Percentiles rank a stretch among this genome's conserved stretches.
Conservation (phyloP, 1,140 invertebrate species). For the Neotoxoptera formosana region DNA sequence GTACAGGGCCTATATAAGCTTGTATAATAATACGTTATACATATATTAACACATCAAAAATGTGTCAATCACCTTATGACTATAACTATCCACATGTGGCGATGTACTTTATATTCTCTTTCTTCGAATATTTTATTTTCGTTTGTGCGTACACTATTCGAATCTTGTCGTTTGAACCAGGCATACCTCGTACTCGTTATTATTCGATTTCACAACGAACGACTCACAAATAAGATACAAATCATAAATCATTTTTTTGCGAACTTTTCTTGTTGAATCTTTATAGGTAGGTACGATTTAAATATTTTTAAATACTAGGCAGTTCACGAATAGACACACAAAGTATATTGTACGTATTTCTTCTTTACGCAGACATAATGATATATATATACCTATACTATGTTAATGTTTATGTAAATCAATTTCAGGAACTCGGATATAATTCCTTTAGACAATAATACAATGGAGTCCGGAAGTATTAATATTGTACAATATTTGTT, state of each 20-base stretch:
- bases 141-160: neutral
- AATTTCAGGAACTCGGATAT: neutral
- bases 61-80: constrained; percentile 28
- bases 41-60: constrained; percentile 44
- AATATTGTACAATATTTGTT: constrained; percentile 45
- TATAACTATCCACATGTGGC: neutral
- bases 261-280: too few relatives aligned
- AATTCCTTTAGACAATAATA: neutral
- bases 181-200: neutral
- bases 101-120: neutral
- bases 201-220: neutral
- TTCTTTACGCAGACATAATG: neutral
- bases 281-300: neutral
- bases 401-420: neutral
- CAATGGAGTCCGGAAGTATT: constrained; percentile 30
- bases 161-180: neutral
- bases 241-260: neutral
- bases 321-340: neutral
- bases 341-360: neutral
- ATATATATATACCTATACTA: too few relatives aligned
- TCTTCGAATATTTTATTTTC: neutral
- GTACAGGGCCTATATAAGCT: neutral
- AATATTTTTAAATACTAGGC: too few relatives aligned
- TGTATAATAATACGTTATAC: neutral
- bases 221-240: neutral